These are phyloP conservation scores for Scotopteryx bipunctaria DNA, from an alignment of 2,888 invertebrate genomes.

Conservation along the genomic window DNA sequence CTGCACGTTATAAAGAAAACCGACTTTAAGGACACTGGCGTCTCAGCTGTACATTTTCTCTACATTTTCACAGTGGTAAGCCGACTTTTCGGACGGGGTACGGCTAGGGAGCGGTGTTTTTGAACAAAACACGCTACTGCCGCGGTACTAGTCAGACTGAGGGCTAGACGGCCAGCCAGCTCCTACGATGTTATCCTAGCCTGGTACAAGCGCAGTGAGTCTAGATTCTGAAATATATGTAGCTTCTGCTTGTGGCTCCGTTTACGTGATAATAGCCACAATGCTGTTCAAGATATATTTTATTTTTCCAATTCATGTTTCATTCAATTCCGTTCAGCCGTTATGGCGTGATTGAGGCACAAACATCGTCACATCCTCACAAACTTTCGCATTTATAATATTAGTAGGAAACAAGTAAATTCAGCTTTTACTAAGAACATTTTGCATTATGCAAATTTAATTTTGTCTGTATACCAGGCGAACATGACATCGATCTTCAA, in stretches of 20 bases:
- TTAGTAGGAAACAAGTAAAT: no score
- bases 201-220: constrained; percentile 45
- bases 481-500: no score
- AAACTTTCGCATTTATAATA: no score
- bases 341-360: no score
- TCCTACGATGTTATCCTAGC: constrained; percentile 51
- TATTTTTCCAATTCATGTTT: no score
- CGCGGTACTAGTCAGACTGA: constrained; percentile 41
- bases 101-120: constrained; percentile 40
- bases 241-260: neutral
- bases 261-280: neutral
- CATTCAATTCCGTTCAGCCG: no score
- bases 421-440: no score
- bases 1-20: constrained; percentile 6
- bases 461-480: no score
- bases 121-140: constrained; percentile 52
- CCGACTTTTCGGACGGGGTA: constrained; percentile 27
- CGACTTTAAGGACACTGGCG: constrained; percentile 6
- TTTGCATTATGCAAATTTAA: no score
- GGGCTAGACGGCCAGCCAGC: constrained; percentile 35
- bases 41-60: constrained; percentile 4
- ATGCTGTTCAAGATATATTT: no score
- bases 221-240: neutral
- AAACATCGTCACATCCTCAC: no score
- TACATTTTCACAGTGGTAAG: constrained; percentile 22